Evolutionary conservation across 2,888 invertebrate species (phyloP).

Genomic region (Drosophila imparisetae): DNA sequence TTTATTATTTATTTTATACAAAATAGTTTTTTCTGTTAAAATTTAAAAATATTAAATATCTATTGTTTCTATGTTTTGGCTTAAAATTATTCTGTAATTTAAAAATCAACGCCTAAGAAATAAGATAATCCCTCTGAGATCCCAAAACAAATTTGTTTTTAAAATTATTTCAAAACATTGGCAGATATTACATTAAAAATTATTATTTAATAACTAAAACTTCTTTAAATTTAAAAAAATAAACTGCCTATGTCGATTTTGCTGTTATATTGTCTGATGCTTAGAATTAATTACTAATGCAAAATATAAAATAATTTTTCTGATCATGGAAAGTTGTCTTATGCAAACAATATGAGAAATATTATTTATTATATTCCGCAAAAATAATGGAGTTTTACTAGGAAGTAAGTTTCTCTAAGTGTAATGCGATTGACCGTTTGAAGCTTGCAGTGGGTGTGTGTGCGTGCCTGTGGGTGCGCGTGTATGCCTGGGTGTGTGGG

Average conservation of each 20-base stretch:
- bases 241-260: background rate
- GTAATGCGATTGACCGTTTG: constrained; percentile 23
- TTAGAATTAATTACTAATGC: background rate
- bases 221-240: background rate
- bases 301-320: background rate
- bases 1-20: no score
- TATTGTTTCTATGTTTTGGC: background rate
- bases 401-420: background rate
- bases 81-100: background rate
- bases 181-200: background rate
- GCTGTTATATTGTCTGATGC: background rate
- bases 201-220: no score
- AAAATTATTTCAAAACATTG: background rate
- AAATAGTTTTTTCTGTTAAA: background rate
- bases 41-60: background rate
- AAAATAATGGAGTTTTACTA: background rate
- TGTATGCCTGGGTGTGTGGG: constrained; percentile 1
- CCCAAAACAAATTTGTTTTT: background rate
- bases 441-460: constrained; percentile 3
- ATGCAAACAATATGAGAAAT: background rate
- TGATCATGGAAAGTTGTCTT: background rate
- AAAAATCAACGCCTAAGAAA: background rate
- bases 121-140: background rate
- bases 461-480: constrained; percentile 7
- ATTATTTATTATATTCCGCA: background rate